Evolutionary conservation across 1,140 invertebrate species (phyloP).

Genomic region (Drosophila melanica): DNA sequence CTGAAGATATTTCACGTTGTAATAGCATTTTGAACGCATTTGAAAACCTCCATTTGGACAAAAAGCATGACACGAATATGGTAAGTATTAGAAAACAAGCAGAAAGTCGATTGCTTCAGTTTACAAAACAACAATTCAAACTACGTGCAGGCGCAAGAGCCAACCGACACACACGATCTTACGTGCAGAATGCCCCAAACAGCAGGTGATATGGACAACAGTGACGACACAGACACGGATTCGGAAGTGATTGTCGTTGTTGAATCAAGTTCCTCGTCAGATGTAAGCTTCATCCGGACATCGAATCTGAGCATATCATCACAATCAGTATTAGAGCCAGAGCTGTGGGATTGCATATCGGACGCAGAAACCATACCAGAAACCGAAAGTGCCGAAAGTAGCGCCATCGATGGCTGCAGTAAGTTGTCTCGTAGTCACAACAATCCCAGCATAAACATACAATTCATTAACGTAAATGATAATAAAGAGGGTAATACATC

Average conservation of each 20-base stretch:
- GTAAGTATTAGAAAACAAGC: neutral
- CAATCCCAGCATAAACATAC: neutral
- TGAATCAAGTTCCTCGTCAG: slow-evolving; percentile 22
- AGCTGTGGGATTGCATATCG: slow-evolving; percentile 4
- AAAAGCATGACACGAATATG: neutral
- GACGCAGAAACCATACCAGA: slow-evolving; percentile 25
- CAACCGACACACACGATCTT: slow-evolving; percentile 35
- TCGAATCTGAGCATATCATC: slow-evolving; percentile 1
- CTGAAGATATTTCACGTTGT: neutral
- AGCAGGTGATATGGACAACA: slow-evolving; percentile 41
- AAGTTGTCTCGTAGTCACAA: slow-evolving; percentile 10
- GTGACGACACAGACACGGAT: slow-evolving; percentile 38
- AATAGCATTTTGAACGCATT: slow-evolving; percentile 2
- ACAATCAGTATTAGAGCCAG: neutral
- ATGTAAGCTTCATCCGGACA: slow-evolving; percentile 10
- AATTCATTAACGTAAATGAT: slow-evolving; percentile 3
- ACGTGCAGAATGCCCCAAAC: slow-evolving; percentile 48
- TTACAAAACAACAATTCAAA: slow-evolving; percentile 25
- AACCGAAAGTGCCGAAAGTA: slow-evolving; percentile 15
- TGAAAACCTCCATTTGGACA: neutral
- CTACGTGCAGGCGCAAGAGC: slow-evolving; percentile 20
- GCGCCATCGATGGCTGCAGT: slow-evolving; percentile 12
- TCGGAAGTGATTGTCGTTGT: slow-evolving; percentile 32
- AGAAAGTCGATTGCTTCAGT: neutral
- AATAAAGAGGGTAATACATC: neutral